Evolutionary conservation across 1,140 invertebrate genomes (phyloP), one percentile per base, ranked within the genome.

Genomic region (Pseudobourletiella spinata): DNA sequence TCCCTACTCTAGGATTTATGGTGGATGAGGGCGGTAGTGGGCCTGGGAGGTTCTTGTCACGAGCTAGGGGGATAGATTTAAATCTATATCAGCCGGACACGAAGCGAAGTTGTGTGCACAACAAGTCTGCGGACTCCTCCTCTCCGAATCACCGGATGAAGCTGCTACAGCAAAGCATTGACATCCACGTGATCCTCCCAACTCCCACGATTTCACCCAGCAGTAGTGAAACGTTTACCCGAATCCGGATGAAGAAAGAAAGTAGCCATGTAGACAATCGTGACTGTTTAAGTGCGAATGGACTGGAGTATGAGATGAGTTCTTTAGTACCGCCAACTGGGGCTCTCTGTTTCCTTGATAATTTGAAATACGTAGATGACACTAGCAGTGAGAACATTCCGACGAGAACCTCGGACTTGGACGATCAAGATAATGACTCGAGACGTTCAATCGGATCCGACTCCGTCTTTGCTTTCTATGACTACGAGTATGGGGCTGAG

Each of bases 121-220:
- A n/a, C n/a, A n/a, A n/a, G n/a, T n/a, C n/a, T n/a, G n/a, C n/a
- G n/a, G n/a, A n/a, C n/a, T n/a, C n/a, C n/a, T n/a, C n/a, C n/a
- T n/a, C n/a, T n/a, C n/a, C n/a, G n/a, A n/a, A n/a, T n/a, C n/a
- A n/a, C n/a, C n/a, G 54, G 18, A 56, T 51, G 48, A 42, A 51
- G 16, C 32, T 81, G 69, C 76, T 80, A 67, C 83, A 84, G 65
- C 83, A 86, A 72, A 84, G 83, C 26, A 84, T 85, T 56, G 84
- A 86, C 72, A 87, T 87, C 67, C 81, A 85, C 72, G 79, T 80
- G 35, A 87, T 85, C 52, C 83, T 86, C 72, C 83, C 86, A 22
- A 87, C 86, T n/a, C 86, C 86, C 11, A 83, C 84, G 39, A 78
- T 86, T 16, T 89, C 87, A n/a, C 87, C 87, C 0, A 86, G 86